Percentiles rank a stretch among this genome's conserved stretches.
phyloP scores from a whole-genome alignment of 2,888 invertebrate genomes.

The Poecilobothrus nobilitatus region DNA sequence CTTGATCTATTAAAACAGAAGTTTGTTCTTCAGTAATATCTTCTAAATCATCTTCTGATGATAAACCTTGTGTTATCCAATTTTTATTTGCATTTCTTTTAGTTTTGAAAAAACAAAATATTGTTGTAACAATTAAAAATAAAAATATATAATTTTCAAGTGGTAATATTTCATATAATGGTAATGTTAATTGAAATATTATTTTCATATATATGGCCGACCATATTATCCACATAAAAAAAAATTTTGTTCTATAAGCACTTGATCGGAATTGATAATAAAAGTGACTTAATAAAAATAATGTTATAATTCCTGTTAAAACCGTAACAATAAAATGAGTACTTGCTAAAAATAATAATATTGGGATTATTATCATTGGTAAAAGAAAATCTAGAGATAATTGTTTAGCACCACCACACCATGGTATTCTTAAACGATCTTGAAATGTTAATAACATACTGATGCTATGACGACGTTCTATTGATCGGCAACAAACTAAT shows the following conservation, averaged over 20 bases:
- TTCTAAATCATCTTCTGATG: conserved; percentile 36
- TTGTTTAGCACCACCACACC: conserved; percentile 52
- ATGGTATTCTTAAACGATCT: conserved; percentile 51
- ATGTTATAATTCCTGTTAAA: conserved; percentile 33
- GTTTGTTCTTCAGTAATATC: conserved; percentile 36
- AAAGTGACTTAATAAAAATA: conserved; percentile 32
- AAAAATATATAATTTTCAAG: conserved; percentile 56
- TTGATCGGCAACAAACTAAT: conserved; percentile 28
- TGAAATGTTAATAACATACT: conserved; percentile 46
- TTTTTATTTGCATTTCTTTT: conserved; percentile 34
- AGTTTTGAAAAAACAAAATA: conserved; percentile 33
- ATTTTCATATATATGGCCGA: conserved; percentile 57
- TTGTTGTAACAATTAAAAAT: conserved; percentile 27
- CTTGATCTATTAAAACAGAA: conserved; percentile 32
- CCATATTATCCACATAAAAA: conserved; percentile 63
- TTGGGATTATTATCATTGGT: conserved; percentile 46
- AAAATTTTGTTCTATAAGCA: conserved; percentile 57
- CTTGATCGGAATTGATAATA: conserved; percentile 31
- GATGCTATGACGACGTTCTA: conserved; percentile 29
- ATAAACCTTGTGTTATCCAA: conserved; percentile 33
- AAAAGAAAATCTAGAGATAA: conserved; percentile 46
- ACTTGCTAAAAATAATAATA: conserved; percentile 45
- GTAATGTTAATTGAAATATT: conserved; percentile 66
- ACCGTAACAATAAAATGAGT: conserved; percentile 42
- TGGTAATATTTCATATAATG: conserved; percentile 59